Evolutionary conservation across 2,113 vertebrate genomes (phyloP).

Genomic region (Tychaedon coryphoeus): DNA sequence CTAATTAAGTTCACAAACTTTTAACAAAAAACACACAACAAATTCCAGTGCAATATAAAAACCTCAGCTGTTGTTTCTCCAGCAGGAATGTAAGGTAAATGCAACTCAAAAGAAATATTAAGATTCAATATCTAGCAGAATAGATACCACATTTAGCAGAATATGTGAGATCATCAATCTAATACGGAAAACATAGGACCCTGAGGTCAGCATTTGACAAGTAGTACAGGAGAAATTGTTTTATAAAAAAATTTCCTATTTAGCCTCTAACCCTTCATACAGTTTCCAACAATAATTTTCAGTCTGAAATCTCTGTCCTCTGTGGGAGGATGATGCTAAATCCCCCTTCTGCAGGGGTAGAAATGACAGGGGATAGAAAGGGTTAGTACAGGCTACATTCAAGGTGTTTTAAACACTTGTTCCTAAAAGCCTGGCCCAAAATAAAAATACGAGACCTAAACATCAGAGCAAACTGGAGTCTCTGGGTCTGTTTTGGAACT

Average conservation of each 20-base stretch:
- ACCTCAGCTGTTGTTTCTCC: background rate
- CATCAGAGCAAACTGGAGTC: background rate
- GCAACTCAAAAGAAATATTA: background rate
- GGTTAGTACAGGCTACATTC: background rate
- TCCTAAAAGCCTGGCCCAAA: background rate
- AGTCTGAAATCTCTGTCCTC: background rate
- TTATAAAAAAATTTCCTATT: background rate
- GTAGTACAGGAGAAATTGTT: background rate
- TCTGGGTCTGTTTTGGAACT: background rate
- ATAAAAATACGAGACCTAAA: background rate
- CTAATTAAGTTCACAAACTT: background rate
- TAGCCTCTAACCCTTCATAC: background rate
- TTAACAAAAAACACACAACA: background rate
- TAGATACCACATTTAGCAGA: background rate
- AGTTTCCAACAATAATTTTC: background rate
- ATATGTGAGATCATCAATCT: background rate
- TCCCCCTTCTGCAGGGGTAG: background rate
- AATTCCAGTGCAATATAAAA: background rate
- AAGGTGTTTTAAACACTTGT: background rate
- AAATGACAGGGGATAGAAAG: background rate
- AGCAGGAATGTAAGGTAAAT: background rate
- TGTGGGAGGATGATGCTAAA: background rate
- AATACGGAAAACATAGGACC: background rate
- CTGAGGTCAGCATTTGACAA: background rate
- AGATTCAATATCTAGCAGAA: background rate